These are phyloP conservation scores for Synanthedon tipuliformis DNA, from an alignment of 2,888 invertebrate species.

Conservation along the genomic window DNA sequence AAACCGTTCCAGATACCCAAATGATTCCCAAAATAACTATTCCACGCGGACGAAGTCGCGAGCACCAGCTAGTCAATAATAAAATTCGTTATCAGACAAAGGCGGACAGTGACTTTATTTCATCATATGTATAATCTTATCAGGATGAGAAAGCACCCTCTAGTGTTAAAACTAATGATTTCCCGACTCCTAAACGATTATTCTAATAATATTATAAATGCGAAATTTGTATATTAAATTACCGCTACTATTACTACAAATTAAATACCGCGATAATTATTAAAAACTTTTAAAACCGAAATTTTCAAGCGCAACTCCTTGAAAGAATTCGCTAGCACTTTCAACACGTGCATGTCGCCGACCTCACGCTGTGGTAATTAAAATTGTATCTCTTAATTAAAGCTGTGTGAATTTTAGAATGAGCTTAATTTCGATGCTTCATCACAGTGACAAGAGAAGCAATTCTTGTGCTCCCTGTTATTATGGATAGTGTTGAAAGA, in stretches of 20 bases:
- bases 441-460: constrained; percentile 26
- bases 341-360: constrained; percentile 10
- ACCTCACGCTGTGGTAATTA: constrained; percentile 5
- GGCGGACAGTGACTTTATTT: too few species aligned
- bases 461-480: constrained; percentile 36
- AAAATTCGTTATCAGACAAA: too few species aligned
- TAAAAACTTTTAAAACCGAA: constrained; percentile 20
- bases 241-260: constrained; percentile 9
- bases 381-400: constrained; percentile 11
- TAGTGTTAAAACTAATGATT: too few species aligned
- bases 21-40: too few species aligned
- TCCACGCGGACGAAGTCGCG: too few species aligned
- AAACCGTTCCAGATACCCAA: too few species aligned
- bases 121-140: too few species aligned
- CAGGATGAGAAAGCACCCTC: too few species aligned
- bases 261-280: constrained; percentile 25
- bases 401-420: constrained; percentile 5
- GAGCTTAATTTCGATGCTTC: constrained; percentile 1
- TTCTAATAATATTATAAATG: too few species aligned
- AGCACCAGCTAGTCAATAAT: too few species aligned
- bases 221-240: too few species aligned
- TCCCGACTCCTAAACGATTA: too few species aligned
- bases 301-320: constrained; percentile 12
- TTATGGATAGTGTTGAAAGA: constrained; percentile 37
- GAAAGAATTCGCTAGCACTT: constrained; percentile 14